These are phyloP conservation scores for Apis dorsata DNA, from an alignment of 1,140 invertebrate species.

Conservation along the genomic window DNA sequence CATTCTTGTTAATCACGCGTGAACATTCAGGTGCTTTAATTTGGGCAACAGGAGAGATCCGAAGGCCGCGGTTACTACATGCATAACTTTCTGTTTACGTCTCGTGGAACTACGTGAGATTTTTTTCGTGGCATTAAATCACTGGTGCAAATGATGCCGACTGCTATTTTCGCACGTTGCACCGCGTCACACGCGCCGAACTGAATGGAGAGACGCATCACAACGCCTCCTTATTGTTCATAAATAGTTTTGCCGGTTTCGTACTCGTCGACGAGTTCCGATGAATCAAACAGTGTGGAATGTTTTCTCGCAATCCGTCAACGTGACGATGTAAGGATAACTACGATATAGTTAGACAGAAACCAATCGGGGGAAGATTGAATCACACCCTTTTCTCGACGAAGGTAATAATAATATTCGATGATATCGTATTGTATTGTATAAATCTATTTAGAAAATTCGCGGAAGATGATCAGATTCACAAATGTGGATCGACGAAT, in stretches of 20 bases:
- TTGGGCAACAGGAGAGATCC: constrained; percentile 8
- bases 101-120: constrained; percentile 14
- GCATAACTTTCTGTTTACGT: constrained; percentile 23
- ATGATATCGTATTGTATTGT: too few relatives aligned
- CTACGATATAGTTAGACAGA: background rate
- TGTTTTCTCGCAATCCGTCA: background rate
- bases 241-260: constrained; percentile 35
- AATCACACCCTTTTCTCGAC: constrained; percentile 13
- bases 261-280: constrained; percentile 22
- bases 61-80: constrained; percentile 12
- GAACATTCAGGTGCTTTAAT: constrained; percentile 40
- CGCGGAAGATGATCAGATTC: background rate
- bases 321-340: background rate
- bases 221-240: constrained; percentile 57
- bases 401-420: too few relatives aligned
- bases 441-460: too few relatives aligned
- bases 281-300: constrained; percentile 48
- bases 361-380: background rate
- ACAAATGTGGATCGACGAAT: background rate
- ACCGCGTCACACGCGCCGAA: constrained; percentile 42
- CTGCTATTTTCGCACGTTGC: constrained; percentile 57
- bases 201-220: constrained; percentile 61
- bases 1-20: constrained; percentile 36
- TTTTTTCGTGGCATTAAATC: constrained; percentile 45
- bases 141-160: constrained; percentile 45